Evolutionary conservation across 92 coral and sea anemone species (phyloP), one percentile per base, ranked within the genome.

Genomic region (Phymanthus crucifer): DNA sequence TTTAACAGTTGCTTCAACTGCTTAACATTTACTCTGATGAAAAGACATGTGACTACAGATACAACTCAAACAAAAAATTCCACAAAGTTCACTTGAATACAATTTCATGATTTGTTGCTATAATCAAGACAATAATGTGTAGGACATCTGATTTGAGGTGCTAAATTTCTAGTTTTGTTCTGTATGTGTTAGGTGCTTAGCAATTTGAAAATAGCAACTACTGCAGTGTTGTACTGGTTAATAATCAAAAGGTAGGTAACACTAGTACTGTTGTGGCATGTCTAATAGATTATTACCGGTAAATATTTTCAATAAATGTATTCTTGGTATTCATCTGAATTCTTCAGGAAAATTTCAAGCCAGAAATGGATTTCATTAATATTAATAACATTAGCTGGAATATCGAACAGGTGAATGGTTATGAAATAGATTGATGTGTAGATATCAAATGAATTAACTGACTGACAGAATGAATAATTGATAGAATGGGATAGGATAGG

Each of bases 361-460:
- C 89, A 78, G 58, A 90, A 86, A 50, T 93, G 98, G 94, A 71
- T 83, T 6, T 89, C 98, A 18, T 80, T 93, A 68, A 72, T 77
- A 11, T 76, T 93, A 72, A 86, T 93, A 12, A 93, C 98, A 26
- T 34, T 93, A 34, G 98, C 93, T 75, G 98, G 98, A 19, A 85
- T 86, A 37, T 88, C 80, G 36, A 93, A 93, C 80, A 93, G 98
- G 98, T 90, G 69, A 58, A 84, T 79, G 0, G 0, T 35, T 67
- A 19, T 6, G 16, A 9, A 17, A 5, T 48, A 21, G 0, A 27
- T 58, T 3, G 31, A 32, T 31, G 4, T 3, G 14, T 54, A 29
- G 64, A 54, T 54, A 4, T 10, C 2, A 17, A 11, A 43, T 0
- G 17, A 11, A 43, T 8, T 14, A 7, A 43, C 2, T 14, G 18